Evolutionary conservation across 2,797 vertebrate genomes (phyloP), one percentile per base, ranked within the genome.

Genomic region (Threskiornis aethiopicus): DNA sequence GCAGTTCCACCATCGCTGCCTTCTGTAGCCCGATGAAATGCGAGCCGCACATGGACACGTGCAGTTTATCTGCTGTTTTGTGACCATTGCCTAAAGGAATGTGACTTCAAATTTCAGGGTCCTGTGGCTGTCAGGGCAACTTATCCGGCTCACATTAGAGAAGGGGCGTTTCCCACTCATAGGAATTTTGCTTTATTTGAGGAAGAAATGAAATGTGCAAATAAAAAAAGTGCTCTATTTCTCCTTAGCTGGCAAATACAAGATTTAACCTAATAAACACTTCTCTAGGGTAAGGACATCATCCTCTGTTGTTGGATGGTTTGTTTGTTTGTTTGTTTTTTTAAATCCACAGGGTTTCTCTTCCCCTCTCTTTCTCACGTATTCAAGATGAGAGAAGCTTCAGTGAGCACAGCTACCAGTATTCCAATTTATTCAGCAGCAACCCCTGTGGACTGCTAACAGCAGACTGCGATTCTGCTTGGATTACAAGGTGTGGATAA

Each of bases 401-500:
- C 89, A 96, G 47, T 37, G 52, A 95, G 84, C 89, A 89, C 87
- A 93, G 94, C 72, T 85, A 93, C 91, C 82, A 67, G 87, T 65
- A 91, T 85, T 93, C 71, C 91, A 94, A 96, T 97, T 91, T 95
- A 95, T 94, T 93, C 95, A 93, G 87, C 75, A 89, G 84, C 84
- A 94, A 79, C 64, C 92, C 76, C 91, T 83, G 75, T 39, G 84
- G 90, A 95, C 84, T 94, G 89, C 84, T 89, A 95, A 92, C 64
- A 91, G 69, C 71, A 75, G 69, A 61, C 76, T 75, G 57, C 0
- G 1, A 90, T 91, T 93, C 89, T 94, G 81, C 93, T 93, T 85
- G 84, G 64, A 95, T 96, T 94, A 96, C 79, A 87, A 92, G 65
- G 65, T 49, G 57, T 66, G 89, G 87, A 65, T 93, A 93, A 92